Percentiles rank a stretch among this genome's conserved stretches.
These are phyloP conservation scores for Sabatieria punctata DNA, from an alignment of 2,888 invertebrate genomes.

Conservation along the genomic window DNA sequence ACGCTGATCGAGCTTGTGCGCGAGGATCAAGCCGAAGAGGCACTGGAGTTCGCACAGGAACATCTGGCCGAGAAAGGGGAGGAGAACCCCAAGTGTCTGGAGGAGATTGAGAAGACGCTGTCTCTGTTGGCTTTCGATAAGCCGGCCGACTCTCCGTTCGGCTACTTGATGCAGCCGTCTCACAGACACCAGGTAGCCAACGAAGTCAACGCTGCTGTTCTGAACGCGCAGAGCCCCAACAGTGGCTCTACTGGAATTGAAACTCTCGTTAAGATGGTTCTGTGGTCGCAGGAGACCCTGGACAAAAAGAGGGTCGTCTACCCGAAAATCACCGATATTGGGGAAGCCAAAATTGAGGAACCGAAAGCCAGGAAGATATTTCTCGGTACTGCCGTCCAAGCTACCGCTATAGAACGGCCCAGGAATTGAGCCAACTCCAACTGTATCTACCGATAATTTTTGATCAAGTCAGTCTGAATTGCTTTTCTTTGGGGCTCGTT, in stretches of 20 bases:
- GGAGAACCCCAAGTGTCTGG: conserved; percentile 48
- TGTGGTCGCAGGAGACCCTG: conserved; percentile 88
- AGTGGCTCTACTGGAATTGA: too few species aligned
- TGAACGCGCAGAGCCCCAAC: conserved; percentile 80
- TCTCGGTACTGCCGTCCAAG: neutral
- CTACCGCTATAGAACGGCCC: too few species aligned
- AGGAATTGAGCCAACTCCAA: too few species aligned
- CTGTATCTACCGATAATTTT: too few species aligned
- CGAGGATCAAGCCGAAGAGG: conserved; percentile 65
- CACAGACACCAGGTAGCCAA: conserved; percentile 77
- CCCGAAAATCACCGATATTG: conserved; percentile 81
- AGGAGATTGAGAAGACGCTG: conserved; percentile 75
- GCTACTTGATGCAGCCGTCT: conserved; percentile 74
- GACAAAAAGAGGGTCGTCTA: conserved; percentile 86
- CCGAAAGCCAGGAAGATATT: neutral
- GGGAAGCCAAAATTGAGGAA: conserved; percentile 28
- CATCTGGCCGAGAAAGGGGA: conserved; percentile 75
- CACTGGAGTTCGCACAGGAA: conserved; percentile 70
- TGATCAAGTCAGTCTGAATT: too few species aligned
- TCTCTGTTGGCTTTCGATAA: conserved; percentile 91
- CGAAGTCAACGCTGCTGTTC: conserved; percentile 89
- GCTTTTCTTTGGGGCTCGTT: too few species aligned
- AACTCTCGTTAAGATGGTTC: conserved; percentile 69
- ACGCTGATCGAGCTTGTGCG: conserved; percentile 72
- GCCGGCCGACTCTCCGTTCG: conserved; percentile 81